phyloP scores from a whole-genome alignment of 2,113 vertebrate genomes.

The Turnix velox region DNA sequence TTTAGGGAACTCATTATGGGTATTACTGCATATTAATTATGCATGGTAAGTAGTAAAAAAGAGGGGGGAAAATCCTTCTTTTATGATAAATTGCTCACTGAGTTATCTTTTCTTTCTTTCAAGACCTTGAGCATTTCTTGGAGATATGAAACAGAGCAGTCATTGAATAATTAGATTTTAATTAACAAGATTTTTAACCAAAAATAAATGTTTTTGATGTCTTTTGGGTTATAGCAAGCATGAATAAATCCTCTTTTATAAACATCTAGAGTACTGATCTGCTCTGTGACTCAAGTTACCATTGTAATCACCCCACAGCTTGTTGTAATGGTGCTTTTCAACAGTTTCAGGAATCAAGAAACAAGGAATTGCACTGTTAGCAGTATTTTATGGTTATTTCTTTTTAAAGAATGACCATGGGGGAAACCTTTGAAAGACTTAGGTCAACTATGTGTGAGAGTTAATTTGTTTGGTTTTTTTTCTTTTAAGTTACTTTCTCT shows the following conservation, averaged over 20 bases:
- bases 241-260: constrained; percentile 8
- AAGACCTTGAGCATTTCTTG: constrained; percentile 27
- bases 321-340: background rate
- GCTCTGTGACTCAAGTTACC: background rate
- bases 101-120: constrained; percentile 41
- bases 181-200: constrained; percentile 2
- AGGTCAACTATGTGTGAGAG: background rate
- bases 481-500: background rate
- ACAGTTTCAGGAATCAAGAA: background rate
- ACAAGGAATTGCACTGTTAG: background rate
- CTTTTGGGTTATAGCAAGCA: background rate
- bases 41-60: background rate
- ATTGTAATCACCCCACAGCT: background rate
- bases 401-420: background rate
- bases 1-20: constrained; percentile 28
- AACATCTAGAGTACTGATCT: background rate
- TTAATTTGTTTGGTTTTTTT: background rate
- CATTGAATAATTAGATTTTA: constrained; percentile 42
- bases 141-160: background rate
- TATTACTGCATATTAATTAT: constrained; percentile 32
- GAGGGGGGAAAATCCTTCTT: background rate
- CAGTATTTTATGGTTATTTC: background rate
- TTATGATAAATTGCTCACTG: constrained; percentile 27
- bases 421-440: background rate
- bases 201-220: background rate